Percentiles rank a stretch among this genome's conserved stretches.
phyloP scores from a whole-genome alignment of 2,888 invertebrate genomes.

The Amorpha juglandis region DNA sequence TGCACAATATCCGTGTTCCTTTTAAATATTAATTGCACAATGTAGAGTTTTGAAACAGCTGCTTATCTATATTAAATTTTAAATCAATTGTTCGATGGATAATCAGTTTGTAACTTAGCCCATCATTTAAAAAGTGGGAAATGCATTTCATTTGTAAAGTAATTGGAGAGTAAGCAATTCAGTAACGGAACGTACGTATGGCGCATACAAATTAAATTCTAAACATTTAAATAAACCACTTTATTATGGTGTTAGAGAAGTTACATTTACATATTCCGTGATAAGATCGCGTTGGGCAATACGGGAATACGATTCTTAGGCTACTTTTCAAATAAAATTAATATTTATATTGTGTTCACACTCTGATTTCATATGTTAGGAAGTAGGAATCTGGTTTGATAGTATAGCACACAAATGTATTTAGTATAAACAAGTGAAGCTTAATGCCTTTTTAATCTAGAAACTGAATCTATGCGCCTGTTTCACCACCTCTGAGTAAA shows the following conservation, averaged over 20 bases:
- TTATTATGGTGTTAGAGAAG: slow-evolving; percentile 9
- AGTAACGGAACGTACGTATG: slow-evolving; percentile 32
- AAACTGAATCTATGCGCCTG: no score
- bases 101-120: slow-evolving; percentile 4
- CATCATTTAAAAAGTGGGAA: slow-evolving; percentile 5
- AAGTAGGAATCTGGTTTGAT: neutral
- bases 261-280: slow-evolving; percentile 6
- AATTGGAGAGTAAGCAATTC: slow-evolving; percentile 28
- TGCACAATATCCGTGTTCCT: no score
- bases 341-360: slow-evolving; percentile 2
- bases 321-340: neutral
- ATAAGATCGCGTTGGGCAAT: slow-evolving; percentile 19
- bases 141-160: slow-evolving; percentile 29
- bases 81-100: no score
- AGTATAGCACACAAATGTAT: no score
- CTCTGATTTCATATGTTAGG: neutral
- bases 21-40: no score
- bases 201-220: slow-evolving; percentile 32
- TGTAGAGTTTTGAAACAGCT: no score
- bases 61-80: no score
- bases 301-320: neutral
- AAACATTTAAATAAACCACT: slow-evolving; percentile 15
- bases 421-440: no score
- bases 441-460: no score
- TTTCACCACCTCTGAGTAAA: no score